phyloP scores from a whole-genome alignment of 2,797 vertebrate species.

The Eulemur mongoz region DNA sequence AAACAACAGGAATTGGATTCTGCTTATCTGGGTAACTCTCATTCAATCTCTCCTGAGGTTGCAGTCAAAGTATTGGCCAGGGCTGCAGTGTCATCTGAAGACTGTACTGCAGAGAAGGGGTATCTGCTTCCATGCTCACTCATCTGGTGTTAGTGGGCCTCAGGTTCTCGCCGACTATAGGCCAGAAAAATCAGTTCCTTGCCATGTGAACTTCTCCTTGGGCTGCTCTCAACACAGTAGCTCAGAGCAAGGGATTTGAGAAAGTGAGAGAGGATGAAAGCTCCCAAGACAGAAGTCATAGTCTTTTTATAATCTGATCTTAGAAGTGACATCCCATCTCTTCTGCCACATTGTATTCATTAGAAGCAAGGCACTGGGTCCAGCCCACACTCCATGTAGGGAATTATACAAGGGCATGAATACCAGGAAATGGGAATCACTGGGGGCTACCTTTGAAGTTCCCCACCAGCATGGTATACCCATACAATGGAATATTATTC shows the following conservation, averaged over 20 bases:
- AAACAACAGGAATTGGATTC: background rate
- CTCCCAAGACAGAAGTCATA: background rate
- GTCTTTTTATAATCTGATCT: background rate
- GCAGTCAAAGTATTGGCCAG: background rate
- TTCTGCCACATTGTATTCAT: background rate
- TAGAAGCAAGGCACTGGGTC: background rate
- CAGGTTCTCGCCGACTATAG: background rate
- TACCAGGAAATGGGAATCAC: background rate
- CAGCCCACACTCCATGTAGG: background rate
- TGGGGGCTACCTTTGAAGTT: background rate
- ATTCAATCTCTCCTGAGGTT: background rate
- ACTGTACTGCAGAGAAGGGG: no score
- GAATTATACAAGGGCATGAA: background rate
- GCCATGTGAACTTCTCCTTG: background rate
- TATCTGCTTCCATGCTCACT: background rate
- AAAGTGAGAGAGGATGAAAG: background rate
- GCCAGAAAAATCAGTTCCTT: background rate
- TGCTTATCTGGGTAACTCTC: background rate
- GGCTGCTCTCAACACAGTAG: background rate
- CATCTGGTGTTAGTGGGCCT: background rate
- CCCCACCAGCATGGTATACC: background rate
- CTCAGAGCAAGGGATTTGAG: background rate
- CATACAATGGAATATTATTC: background rate
- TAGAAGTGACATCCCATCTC: background rate
- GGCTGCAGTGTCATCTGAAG: background rate